Evolutionary conservation across 2,113 vertebrate species (phyloP).

Genomic region (Neotoma lepida): DNA sequence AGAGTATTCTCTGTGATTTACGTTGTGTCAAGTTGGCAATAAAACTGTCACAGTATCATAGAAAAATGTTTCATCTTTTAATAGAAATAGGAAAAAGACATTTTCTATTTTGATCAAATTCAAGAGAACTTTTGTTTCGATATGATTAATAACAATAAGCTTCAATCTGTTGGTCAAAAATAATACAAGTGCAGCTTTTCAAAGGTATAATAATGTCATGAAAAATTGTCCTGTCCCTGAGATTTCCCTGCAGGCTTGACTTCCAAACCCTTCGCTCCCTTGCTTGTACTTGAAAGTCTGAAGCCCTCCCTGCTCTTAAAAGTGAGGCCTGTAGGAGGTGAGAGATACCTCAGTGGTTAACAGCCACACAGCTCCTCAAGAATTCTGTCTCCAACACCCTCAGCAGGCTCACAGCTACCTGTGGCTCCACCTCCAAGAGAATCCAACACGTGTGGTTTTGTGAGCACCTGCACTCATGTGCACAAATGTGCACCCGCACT

Average conservation of each 20-base stretch:
- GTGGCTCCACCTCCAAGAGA: background rate
- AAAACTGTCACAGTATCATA: background rate
- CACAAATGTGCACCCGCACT: background rate
- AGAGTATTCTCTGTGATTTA: background rate
- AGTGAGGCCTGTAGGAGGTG: background rate
- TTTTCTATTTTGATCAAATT: conserved; percentile 58
- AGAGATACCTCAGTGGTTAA: background rate
- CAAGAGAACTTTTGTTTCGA: conserved; percentile 57
- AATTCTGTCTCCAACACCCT: background rate
- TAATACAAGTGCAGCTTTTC: conserved; percentile 4
- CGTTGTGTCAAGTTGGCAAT: background rate
- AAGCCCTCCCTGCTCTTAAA: conserved; percentile 8
- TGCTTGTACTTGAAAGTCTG: background rate
- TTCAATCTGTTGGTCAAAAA: conserved; percentile 13
- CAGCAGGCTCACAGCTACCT: background rate
- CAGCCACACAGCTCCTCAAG: background rate
- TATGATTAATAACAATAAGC: conserved; percentile 43
- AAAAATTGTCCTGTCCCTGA: background rate
- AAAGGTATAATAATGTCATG: background rate
- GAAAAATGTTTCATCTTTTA: background rate
- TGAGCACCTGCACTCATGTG: background rate
- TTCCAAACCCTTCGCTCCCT: background rate
- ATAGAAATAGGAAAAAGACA: conserved; percentile 38
- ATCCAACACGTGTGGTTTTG: background rate
- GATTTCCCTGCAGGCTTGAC: background rate